Conservation (phyloP, 2,113 vertebrate genomes). For the Alectura lathami region DNA sequence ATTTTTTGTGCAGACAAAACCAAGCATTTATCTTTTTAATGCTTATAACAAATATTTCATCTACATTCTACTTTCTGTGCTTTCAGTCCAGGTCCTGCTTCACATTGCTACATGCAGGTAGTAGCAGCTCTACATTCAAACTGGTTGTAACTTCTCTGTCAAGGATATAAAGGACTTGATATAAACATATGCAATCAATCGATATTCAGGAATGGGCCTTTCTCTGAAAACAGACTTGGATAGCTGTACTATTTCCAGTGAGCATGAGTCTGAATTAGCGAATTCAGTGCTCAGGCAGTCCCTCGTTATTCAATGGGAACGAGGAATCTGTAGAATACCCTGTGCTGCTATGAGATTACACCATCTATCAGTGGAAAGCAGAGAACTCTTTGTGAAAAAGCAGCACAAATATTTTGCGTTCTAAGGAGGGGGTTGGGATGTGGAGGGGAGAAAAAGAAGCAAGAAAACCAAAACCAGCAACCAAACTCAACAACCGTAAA, state of each 20-base stretch:
- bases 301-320: neutral
- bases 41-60: neutral
- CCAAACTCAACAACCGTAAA: neutral
- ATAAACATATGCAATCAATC: neutral
- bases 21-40: neutral
- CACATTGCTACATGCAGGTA: neutral
- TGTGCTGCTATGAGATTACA: neutral
- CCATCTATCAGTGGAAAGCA: neutral
- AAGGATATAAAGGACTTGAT: neutral
- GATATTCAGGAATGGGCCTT: neutral
- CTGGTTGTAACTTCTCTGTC: neutral
- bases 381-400: neutral
- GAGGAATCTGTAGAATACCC: neutral
- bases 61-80: neutral
- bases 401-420: neutral
- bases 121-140: neutral
- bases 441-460: neutral
- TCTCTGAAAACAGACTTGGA: neutral
- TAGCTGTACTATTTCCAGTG: neutral
- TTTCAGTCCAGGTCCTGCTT: neutral
- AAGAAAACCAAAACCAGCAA: neutral
- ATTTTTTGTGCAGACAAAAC: slow-evolving; percentile 3
- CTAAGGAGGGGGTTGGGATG: neutral
- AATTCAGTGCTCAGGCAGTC: neutral
- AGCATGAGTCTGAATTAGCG: neutral